Conservation (phyloP, 2,888 invertebrate species). For the Argyra leucocephala region DNA sequence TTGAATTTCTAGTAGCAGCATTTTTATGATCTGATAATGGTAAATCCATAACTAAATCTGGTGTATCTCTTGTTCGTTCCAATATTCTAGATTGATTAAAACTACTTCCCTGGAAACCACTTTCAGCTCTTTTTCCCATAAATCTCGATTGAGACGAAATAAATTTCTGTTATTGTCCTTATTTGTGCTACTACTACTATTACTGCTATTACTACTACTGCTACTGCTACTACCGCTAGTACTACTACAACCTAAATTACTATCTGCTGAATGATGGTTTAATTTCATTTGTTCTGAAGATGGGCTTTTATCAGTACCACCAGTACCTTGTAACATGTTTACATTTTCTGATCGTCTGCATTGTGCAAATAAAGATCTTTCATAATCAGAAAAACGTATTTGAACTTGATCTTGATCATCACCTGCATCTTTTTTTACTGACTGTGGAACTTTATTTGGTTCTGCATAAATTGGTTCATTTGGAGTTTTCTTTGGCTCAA, state of each 20-base stretch:
- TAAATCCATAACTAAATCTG: slow-evolving; percentile 75
- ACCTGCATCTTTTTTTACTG: not conserved
- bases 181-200: slow-evolving; percentile 11
- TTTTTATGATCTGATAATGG: slow-evolving; percentile 50
- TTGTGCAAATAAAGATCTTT: slow-evolving; percentile 15
- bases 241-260: not conserved
- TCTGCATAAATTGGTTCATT: slow-evolving; percentile 27
- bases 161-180: slow-evolving; percentile 20
- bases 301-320: not conserved
- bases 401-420: not conserved
- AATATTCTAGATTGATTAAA: slow-evolving; percentile 36
- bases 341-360: not conserved
- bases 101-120: slow-evolving; percentile 46
- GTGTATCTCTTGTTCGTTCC: slow-evolving; percentile 48
- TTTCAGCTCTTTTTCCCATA: slow-evolving; percentile 53
- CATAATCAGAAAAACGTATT: slow-evolving; percentile 25
- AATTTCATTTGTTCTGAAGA: not conserved
- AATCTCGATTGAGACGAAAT: slow-evolving; percentile 46
- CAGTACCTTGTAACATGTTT: slow-evolving; percentile 10
- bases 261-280: not conserved
- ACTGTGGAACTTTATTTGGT: slow-evolving; percentile 21
- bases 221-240: not conserved
- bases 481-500: slow-evolving; percentile 35
- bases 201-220: not conserved
- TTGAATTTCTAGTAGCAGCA: slow-evolving; percentile 30